Percentiles rank a stretch among this genome's conserved stretches.
Conservation (phyloP, 2,797 vertebrate species). For the Coluber constrictor region DNA sequence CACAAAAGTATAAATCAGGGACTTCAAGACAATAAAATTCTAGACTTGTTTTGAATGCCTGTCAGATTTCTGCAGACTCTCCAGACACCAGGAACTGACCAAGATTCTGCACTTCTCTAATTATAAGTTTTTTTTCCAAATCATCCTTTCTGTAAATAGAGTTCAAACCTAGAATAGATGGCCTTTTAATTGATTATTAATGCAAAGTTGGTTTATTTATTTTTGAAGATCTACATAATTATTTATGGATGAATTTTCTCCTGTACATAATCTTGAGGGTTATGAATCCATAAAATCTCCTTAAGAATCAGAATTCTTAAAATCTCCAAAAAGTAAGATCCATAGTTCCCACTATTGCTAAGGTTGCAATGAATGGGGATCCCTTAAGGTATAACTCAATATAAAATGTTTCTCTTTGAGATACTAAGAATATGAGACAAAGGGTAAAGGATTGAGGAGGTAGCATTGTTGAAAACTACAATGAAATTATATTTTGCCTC, state of each 20-base stretch:
- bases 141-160: neutral
- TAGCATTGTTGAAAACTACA: neutral
- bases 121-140: neutral
- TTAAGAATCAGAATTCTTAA: neutral
- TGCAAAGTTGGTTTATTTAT: neutral
- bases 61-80: neutral
- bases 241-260: neutral
- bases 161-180: neutral
- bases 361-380: neutral
- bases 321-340: neutral
- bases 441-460: neutral
- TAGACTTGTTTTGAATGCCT: neutral
- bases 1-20: neutral
- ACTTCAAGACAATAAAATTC: neutral
- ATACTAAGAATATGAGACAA: neutral
- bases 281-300: neutral
- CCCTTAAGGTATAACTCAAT: neutral
- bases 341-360: neutral
- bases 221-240: neutral
- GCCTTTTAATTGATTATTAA: neutral
- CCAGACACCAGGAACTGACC: neutral
- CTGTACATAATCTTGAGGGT: neutral
- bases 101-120: neutral
- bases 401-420: neutral
- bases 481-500: neutral